Percentiles rank a stretch among this genome's conserved stretches.
These are phyloP conservation scores for fruit fly (Drosophila melanogaster) DNA, from an alignment of 1,140 invertebrate genomes.

Conservation along the genomic window Release_6_plus_ISO1_MT NT_033777.3:17562001-17562500, in stretches of 20 bases:
- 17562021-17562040: constrained; percentile 49
- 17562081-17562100: constrained; percentile 25
- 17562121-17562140: not conserved
- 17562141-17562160: constrained; percentile 10
- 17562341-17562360: constrained; percentile 78
- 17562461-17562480: constrained; percentile 66
- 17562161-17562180: constrained; percentile 50
- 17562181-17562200: constrained; percentile 72
- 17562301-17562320: constrained; percentile 64
- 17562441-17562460: constrained; percentile 78
- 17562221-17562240: constrained; percentile 45
- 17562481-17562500: constrained; percentile 45
- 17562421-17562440: constrained; percentile 44
- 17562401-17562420: constrained; percentile 29
- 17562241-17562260: constrained; percentile 66
- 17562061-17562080: constrained; percentile 72
- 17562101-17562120: constrained; percentile 54
- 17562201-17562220: constrained; percentile 73
- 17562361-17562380: constrained; percentile 55
- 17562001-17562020: constrained; percentile 55
- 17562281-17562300: constrained; percentile 70
- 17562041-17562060: constrained; percentile 59
- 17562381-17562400: constrained; percentile 62
- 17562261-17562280: constrained; percentile 60
- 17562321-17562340: not conserved